These are phyloP conservation scores for Suillia variegata DNA, from an alignment of 2,888 invertebrate genomes.

Conservation along the genomic window DNA sequence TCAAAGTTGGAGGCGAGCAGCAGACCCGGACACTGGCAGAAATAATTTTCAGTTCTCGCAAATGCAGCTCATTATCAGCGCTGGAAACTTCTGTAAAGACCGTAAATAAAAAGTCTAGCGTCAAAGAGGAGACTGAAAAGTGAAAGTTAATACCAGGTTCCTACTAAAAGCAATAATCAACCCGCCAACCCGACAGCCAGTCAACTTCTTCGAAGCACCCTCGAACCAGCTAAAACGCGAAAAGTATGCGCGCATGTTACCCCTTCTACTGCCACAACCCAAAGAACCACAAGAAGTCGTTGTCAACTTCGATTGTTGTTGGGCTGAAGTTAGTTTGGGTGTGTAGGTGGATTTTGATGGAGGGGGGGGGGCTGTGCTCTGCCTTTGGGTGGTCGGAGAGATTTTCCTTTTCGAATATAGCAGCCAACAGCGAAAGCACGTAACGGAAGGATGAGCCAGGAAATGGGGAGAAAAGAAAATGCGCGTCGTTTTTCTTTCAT, in stretches of 20 bases:
- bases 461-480: conserved; percentile 15
- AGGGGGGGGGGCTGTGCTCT: too few relatives aligned
- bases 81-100: not conserved
- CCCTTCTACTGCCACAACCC: too few relatives aligned
- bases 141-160: conserved; percentile 1
- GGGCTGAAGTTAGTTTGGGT: not conserved
- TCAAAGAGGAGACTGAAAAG: conserved; percentile 3
- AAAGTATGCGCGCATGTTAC: conserved; percentile 36
- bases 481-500: conserved; percentile 27
- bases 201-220: not conserved
- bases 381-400: not conserved
- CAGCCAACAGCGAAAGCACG: too few relatives aligned
- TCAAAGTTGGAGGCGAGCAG: too few relatives aligned
- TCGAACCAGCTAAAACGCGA: not conserved
- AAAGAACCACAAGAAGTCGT: too few relatives aligned
- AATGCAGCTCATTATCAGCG: too few relatives aligned
- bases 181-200: not conserved
- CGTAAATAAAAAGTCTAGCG: not conserved
- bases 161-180: not conserved
- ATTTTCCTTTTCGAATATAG: too few relatives aligned
- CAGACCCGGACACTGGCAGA: too few relatives aligned
- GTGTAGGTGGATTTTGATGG: too few relatives aligned
- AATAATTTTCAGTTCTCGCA: too few relatives aligned
- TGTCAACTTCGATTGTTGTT: not conserved
- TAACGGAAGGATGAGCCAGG: conserved; percentile 11